A percentile compares a stretch with the other conserved stretches of the same genome.
Conservation (phyloP, 2,113 vertebrate genomes). For the Siphamia tubifer region DNA sequence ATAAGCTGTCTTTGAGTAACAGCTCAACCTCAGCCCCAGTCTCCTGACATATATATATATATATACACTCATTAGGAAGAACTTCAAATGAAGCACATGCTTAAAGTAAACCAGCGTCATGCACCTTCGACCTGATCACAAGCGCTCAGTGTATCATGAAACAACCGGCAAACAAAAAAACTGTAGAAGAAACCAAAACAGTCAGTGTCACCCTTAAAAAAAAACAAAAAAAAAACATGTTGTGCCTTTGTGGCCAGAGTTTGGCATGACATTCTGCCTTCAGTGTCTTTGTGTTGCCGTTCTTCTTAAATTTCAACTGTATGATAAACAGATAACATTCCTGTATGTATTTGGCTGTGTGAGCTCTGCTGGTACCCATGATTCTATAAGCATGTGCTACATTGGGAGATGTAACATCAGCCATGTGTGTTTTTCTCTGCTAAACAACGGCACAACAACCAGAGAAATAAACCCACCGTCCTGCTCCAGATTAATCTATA, state of each 20-base stretch:
- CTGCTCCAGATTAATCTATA: constrained; percentile 52
- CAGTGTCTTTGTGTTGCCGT: constrained; percentile 16
- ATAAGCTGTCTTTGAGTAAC: not conserved
- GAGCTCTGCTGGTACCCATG: constrained; percentile 16
- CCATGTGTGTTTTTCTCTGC: constrained; percentile 15
- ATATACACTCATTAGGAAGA: not conserved
- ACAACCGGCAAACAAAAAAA: not conserved
- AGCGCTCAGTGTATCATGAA: not conserved
- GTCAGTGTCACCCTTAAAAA: constrained; percentile 4
- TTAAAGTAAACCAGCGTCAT: constrained; percentile 38
- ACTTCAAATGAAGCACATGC: constrained; percentile 56
- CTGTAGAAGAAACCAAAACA: not conserved
- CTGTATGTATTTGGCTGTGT: constrained; percentile 20
- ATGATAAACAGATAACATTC: constrained; percentile 52
- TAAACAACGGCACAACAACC: constrained; percentile 44
- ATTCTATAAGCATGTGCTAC: constrained; percentile 55
- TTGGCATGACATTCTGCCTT: constrained; percentile 14
- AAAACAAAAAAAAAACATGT: constrained; percentile 12
- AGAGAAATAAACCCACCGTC: constrained; percentile 4
- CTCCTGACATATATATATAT: not conserved
- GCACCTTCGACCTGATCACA: constrained; percentile 12
- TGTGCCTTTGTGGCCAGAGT: constrained; percentile 64
- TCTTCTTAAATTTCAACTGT: constrained; percentile 5
- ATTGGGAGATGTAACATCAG: constrained; percentile 32
- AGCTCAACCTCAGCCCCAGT: not conserved